These are phyloP conservation scores for Ichneumoninae sp. DNA, from an alignment of 2,888 invertebrate species.

Conservation along the genomic window DNA sequence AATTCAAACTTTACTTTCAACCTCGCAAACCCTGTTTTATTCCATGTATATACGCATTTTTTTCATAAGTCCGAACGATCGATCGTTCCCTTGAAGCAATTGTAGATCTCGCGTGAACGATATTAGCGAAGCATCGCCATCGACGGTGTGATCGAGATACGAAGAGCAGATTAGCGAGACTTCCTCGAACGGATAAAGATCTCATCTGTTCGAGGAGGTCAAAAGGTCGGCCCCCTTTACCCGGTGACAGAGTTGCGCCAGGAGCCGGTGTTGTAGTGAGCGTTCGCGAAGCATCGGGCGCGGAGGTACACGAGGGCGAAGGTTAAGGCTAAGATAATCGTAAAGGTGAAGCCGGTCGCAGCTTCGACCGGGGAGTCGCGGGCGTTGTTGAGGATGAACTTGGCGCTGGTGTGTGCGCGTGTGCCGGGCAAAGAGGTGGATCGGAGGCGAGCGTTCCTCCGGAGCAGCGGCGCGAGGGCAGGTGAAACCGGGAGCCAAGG, in stretches of 20 bases:
- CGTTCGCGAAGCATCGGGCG: conserved; percentile 30
- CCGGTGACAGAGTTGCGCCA: conserved; percentile 66
- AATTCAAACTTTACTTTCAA: too few species aligned
- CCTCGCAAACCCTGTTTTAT: too few species aligned
- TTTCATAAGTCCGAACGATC: too few species aligned
- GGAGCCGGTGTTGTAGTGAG: background rate
- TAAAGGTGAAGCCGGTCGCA: conserved; percentile 68
- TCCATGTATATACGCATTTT: too few species aligned
- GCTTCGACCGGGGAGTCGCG: conserved; percentile 60
- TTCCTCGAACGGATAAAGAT: conserved; percentile 47
- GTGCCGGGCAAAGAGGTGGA: conserved; percentile 40
- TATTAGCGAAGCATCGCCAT: background rate
- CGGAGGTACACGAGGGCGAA: conserved; percentile 47
- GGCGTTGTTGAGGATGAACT: conserved; percentile 63
- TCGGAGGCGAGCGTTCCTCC: conserved; percentile 33
- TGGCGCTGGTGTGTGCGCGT: conserved; percentile 30
- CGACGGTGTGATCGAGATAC: background rate
- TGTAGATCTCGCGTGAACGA: background rate
- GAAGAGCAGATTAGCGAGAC: conserved; percentile 2
- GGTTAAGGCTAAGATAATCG: conserved; percentile 70
- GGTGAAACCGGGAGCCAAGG: conserved; percentile 79
- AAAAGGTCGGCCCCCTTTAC: conserved; percentile 66
- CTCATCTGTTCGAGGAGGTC: conserved; percentile 62
- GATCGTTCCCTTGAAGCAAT: background rate
- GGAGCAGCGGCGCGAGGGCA: conserved; percentile 61